Percentiles rank a stretch among this genome's conserved stretches.
These are phyloP conservation scores for Lepus townsendii DNA, from an alignment of 2,797 vertebrate genomes.

Conservation along the genomic window DNA sequence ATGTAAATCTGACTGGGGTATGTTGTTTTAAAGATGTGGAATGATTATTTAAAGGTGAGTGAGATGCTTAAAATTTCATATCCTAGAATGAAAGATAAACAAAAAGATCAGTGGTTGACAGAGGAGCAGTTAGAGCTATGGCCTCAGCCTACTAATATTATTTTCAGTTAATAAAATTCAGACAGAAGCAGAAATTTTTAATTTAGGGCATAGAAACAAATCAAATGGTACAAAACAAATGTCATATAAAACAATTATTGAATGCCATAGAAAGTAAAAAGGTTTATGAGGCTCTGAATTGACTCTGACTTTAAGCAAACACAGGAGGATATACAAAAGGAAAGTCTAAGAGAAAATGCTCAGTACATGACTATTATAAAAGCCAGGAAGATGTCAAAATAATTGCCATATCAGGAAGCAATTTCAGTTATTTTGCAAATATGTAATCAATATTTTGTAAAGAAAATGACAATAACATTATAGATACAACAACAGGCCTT, in stretches of 20 bases:
- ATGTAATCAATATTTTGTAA: slow-evolving; percentile 56
- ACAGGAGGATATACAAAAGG: slow-evolving; percentile 56
- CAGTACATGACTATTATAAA: slow-evolving; percentile 11
- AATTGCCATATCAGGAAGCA: slow-evolving; percentile 15
- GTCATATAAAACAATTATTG: slow-evolving; percentile 78
- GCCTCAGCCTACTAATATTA: slow-evolving; percentile 60
- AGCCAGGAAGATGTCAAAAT: slow-evolving; percentile 42
- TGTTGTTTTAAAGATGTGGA: slow-evolving; percentile 57
- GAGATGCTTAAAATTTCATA: slow-evolving; percentile 76
- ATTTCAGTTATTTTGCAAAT: slow-evolving; percentile 60
- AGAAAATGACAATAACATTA: too few relatives aligned
- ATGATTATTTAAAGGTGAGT: slow-evolving; percentile 78
- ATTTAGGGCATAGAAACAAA: slow-evolving; percentile 78
- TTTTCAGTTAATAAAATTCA: slow-evolving; percentile 78
- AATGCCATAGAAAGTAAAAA: slow-evolving; percentile 66
- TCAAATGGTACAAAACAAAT: slow-evolving; percentile 75
- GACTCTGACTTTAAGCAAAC: slow-evolving; percentile 65
- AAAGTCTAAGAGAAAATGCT: slow-evolving; percentile 26
- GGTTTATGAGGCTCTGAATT: slow-evolving; percentile 67
- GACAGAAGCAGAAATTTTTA: slow-evolving; percentile 79
- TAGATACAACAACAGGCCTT: neutral
- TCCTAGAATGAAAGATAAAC: slow-evolving; percentile 73
- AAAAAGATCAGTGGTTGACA: slow-evolving; percentile 74
- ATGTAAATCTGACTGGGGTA: slow-evolving; percentile 36
- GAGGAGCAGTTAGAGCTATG: slow-evolving; percentile 62